Evolutionary conservation across 2,113 vertebrate genomes (phyloP), one percentile per base, ranked within the genome.

Genomic region (Colistium nudipinnis): DNA sequence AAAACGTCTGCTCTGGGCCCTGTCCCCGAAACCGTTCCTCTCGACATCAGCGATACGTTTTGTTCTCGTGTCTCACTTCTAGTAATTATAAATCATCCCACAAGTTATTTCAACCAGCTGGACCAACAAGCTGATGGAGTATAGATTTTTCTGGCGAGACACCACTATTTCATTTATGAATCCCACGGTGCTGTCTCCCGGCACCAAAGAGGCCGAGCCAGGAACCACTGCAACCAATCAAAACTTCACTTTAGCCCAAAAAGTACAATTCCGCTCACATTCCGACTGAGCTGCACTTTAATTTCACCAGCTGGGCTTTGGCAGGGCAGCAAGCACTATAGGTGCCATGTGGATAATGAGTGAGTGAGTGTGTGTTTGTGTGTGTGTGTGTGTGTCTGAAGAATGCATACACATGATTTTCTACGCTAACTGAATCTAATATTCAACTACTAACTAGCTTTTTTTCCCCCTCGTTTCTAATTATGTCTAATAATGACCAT

Each of bases 191-290:
- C 80, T 78, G 70, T 88, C 84, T 85, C 78, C 76, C 70, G 71
- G 86, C 84, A 83, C 57, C 54, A 74, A 89, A 75, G 44, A 80
- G 69, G 71, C 49, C 6, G 73, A 75, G 89, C 76, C 84, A 87
- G 80, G 82, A 90, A 86, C 73, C 84, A 82, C 81, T 91, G 90
- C 84, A 91, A 83, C 89, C 85, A 90, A 92, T 91, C 90, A 91
- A 78, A 89, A 90, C 65, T 53, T 64, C 82, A 72, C 87, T 84
- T 74, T 70, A 77, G 71, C 63, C 67, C 70, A 62, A 64, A 87
- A 72, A 84, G 70, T 91, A 87, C 85, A 91, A 83, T 80, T 43
- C 30, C 14, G 53, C 86, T 85, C 83, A 79, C 78, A 85, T 89
- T 91, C 83, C 73, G 31, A 38, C 60, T 30, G 57, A 82, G 82